phyloP scores from a whole-genome alignment of 2,113 vertebrate genomes.

The Silurus asotus region DNA sequence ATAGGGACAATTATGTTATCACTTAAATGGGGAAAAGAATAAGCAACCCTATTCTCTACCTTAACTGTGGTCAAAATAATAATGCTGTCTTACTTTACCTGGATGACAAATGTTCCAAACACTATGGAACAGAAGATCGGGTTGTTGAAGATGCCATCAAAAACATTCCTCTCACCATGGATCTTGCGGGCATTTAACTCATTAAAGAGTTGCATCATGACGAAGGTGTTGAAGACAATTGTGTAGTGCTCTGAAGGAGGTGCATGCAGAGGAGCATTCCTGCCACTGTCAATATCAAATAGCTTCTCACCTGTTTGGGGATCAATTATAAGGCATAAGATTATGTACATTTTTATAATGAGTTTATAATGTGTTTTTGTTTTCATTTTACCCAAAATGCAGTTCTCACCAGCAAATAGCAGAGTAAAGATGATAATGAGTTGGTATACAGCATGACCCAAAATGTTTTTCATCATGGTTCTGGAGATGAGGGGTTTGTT shows the following conservation, averaged over 20 bases:
- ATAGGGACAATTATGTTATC: background rate
- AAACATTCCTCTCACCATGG: constrained; percentile 96
- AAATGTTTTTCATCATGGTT: constrained; percentile 99
- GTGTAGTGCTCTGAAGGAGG: constrained; percentile 97
- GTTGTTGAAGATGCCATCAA: constrained; percentile 94
- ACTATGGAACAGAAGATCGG: constrained; percentile 94
- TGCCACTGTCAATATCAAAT: constrained; percentile 92
- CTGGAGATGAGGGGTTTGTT: constrained; percentile 96
- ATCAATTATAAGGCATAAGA: background rate
- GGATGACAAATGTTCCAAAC: constrained; percentile 87
- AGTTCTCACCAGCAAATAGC: constrained; percentile 90
- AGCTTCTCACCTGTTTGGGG: constrained; percentile 82
- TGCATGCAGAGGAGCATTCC: constrained; percentile 90
- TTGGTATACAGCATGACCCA: constrained; percentile 93
- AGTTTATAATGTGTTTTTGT: background rate
- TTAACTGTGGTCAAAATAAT: background rate
- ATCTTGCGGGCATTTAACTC: constrained; percentile 98
- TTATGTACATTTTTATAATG: background rate
- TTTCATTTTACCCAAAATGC: background rate
- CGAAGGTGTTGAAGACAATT: constrained; percentile 96
- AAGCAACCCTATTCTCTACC: background rate
- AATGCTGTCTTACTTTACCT: constrained; percentile 71
- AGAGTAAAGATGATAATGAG: constrained; percentile 90
- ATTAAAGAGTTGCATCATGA: constrained; percentile 99
- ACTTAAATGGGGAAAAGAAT: background rate